Evolutionary conservation across 2,888 invertebrate species (phyloP).

Genomic region (Imbricaverruca yamaguchii): DNA sequence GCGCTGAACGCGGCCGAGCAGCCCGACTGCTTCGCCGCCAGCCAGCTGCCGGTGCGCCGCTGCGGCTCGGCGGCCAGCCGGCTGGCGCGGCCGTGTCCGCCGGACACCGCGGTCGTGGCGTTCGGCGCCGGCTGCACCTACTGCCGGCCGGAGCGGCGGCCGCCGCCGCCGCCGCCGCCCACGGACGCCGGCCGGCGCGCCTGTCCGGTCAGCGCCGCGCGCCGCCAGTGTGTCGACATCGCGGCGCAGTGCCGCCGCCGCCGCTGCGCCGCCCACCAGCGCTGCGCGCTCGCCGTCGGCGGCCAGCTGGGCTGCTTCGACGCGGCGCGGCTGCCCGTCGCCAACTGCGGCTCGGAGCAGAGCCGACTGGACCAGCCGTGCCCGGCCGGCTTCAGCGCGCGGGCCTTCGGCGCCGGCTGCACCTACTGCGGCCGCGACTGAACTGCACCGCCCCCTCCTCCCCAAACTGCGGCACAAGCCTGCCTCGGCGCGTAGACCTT

Average conservation of each 20-base stretch:
- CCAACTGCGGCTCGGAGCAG: background rate
- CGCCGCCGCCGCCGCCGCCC: background rate
- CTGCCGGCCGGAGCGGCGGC: background rate
- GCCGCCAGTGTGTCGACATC: background rate
- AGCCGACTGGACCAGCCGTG: conserved; percentile 18
- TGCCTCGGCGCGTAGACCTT: background rate
- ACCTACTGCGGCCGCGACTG: background rate
- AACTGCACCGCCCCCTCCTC: background rate
- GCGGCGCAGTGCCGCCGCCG: background rate
- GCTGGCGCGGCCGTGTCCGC: background rate
- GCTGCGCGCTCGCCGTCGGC: background rate
- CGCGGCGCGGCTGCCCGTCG: background rate
- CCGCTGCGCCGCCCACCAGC: background rate
- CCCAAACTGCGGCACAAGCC: background rate
- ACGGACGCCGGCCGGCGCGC: background rate
- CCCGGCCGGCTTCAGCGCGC: background rate
- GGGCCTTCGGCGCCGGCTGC: conserved; percentile 13
- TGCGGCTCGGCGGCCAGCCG: background rate
- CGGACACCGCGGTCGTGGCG: background rate
- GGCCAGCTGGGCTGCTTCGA: background rate
- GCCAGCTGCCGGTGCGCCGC: background rate
- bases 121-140: conserved; percentile 12
- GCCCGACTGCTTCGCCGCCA: conserved; percentile 11
- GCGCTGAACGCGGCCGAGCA: background rate
- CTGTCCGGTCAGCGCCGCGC: background rate